Base-by-base conservation (phyloP, 2,797 vertebrate genomes). In the Neomorphus geoffroyi region DNA sequence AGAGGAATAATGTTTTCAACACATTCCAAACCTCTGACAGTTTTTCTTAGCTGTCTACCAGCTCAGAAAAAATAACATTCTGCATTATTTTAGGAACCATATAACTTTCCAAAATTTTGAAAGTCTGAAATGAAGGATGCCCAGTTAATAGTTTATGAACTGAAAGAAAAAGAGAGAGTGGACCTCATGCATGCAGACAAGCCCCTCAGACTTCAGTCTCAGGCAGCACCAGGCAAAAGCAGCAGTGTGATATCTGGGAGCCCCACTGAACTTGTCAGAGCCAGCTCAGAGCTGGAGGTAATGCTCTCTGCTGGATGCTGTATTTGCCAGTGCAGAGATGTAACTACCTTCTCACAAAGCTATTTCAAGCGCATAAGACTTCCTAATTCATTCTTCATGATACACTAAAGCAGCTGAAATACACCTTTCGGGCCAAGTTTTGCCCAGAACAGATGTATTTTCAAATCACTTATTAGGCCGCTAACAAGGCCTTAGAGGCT, bases 381-480 rank as follows among this genome's bases (percentile, higher is more conserved):
- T 71, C 88, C 67, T 84, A 88, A 90, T 85, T 94, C 83, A 67
- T 77, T 86, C 80, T 70, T 93, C 90, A n/a, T 26, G 80, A 77
- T 50, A 67, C 56, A 17, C 74, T 79, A 66, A 45, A 87, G 94
- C 88, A 84, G 92, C 66, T 62, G 64, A 94, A 96, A 94, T 94
- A 88, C 56, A 95, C 93, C 86, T 96, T 95, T 92, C 1, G 64
- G 92, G 92, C 80, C 88, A 88, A 70, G 80, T 73, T 95, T 56
- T 90, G 77, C 83, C 83, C 94, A 77, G 93, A 95, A 94, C 92
- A 96, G 90, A 94, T 90, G 74, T 92, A 94, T 94, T 94, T 96
- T 26, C 86, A 95, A 90, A 94, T 94, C 86, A 66, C 83, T 95
- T 93, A 90, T 86, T 94, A 95, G 90, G 83, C 71, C 0, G 5